These are phyloP conservation scores for Rhopilema esculentum DNA, from an alignment of 30 jellyfish, hydroid and myxozoan genomes.

Conservation along the genomic window DNA sequence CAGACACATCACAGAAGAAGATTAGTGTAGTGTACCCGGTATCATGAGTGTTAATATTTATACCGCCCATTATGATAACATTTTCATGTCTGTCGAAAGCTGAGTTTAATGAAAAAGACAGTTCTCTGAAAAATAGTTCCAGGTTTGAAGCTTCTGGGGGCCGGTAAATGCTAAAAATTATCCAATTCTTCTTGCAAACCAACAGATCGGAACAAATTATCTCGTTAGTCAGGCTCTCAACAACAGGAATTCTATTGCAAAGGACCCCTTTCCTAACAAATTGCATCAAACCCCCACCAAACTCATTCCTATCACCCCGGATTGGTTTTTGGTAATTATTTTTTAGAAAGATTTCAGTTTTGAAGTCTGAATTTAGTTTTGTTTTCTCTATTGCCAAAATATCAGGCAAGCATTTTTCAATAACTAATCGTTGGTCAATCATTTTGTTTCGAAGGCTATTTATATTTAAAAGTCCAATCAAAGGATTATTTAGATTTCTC, in stretches of 20 bases:
- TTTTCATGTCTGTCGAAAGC: no score
- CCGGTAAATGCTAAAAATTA: constrained; percentile 36
- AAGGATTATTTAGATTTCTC: constrained; percentile 11
- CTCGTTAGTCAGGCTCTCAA: constrained; percentile 32
- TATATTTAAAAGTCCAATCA: constrained; percentile 10
- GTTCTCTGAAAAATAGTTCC: constrained; percentile 27
- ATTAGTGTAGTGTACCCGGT: not conserved
- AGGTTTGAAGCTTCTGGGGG: constrained; percentile 34
- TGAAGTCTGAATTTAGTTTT: not conserved
- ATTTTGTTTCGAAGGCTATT: constrained; percentile 42
- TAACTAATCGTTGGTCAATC: not conserved
- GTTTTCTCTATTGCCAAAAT: constrained; percentile 8
- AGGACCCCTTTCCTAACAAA: constrained; percentile 39
- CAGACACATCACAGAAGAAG: constrained; percentile 11
- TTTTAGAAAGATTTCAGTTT: constrained; percentile 14
- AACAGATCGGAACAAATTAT: constrained; percentile 20
- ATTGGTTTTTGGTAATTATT: constrained; percentile 23
- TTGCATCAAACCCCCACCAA: constrained; percentile 48
- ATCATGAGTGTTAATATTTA: constrained; percentile 30
- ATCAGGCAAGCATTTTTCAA: constrained; percentile 54
- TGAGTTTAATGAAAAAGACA: constrained; percentile 18
- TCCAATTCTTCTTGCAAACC: constrained; percentile 28
- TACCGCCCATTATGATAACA: not conserved
- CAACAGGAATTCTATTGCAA: constrained; percentile 16
- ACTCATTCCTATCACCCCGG: constrained; percentile 42